Conservation (phyloP, 2,888 invertebrate genomes). For the Lottia gigantea region DNA sequence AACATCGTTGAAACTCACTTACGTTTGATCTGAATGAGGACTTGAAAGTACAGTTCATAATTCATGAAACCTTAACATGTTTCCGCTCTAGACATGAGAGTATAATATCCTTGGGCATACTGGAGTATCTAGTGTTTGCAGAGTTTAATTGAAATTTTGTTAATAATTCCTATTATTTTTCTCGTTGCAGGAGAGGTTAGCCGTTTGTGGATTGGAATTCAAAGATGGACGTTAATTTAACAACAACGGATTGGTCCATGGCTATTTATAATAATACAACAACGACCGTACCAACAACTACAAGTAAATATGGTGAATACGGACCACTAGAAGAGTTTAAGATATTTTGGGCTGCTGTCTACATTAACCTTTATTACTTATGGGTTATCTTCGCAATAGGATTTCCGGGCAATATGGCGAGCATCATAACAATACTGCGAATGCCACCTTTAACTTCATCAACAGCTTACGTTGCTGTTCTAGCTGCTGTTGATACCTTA, state of each 20-base stretch:
- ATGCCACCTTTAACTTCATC: conserved; percentile 52
- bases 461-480: conserved; percentile 44
- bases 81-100: no score
- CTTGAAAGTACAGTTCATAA: no score
- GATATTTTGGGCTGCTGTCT: conserved; percentile 35
- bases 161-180: no score
- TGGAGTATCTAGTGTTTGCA: no score
- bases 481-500: conserved; percentile 52
- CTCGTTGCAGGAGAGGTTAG: no score
- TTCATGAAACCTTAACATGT: no score
- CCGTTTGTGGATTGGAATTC: no score
- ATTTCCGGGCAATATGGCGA: conserved; percentile 50
- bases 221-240: background rate
- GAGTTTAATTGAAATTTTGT: no score
- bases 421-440: conserved; percentile 45
- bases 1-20: no score
- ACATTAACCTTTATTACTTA: conserved; percentile 50
- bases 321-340: conserved; percentile 26
- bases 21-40: no score
- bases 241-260: background rate
- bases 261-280: background rate
- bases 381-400: conserved; percentile 48
- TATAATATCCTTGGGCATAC: no score
- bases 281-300: background rate
- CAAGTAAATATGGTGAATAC: conserved; percentile 2